Evolutionary conservation across 2,797 vertebrate species (phyloP).

Genomic region (Peromyscus aztecus): DNA sequence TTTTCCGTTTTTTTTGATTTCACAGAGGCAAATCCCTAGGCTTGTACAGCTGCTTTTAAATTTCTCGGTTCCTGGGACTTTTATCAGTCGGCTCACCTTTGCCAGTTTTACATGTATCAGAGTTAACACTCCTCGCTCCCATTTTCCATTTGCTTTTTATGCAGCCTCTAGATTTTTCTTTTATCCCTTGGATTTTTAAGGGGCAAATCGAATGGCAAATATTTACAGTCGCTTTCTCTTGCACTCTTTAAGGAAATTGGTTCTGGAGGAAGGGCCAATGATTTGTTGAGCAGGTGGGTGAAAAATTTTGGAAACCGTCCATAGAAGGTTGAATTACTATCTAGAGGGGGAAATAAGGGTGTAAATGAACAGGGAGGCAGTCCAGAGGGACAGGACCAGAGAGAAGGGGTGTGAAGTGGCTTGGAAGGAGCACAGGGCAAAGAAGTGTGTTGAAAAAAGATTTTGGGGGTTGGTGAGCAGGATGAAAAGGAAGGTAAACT

Average conservation of each 20-base stretch:
- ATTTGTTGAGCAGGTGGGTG: not conserved
- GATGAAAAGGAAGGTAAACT: not conserved
- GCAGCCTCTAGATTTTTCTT: slow-evolving; percentile 24
- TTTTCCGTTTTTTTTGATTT: slow-evolving; percentile 55
- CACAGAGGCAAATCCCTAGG: slow-evolving; percentile 66
- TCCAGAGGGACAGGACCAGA: not conserved
- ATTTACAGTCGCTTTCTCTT: slow-evolving; percentile 55
- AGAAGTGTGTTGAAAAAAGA: not conserved
- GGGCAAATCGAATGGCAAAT: slow-evolving; percentile 26
- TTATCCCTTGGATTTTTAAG: slow-evolving; percentile 3
- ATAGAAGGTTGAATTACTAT: not conserved
- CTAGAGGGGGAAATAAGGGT: not conserved
- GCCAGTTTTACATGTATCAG: slow-evolving; percentile 28
- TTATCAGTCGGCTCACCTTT: slow-evolving; percentile 61
- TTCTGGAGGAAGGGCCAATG: not conserved
- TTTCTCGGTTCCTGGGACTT: slow-evolving; percentile 50
- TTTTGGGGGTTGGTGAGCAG: not conserved
- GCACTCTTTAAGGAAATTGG: slow-evolving; percentile 17
- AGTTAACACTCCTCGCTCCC: slow-evolving; percentile 38
- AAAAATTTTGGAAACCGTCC: slow-evolving; percentile 15
- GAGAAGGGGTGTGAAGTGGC: not conserved
- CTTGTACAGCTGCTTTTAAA: slow-evolving; percentile 68
- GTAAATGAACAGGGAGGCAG: not conserved
- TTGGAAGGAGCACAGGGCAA: not conserved
- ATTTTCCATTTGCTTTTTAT: not conserved